Evolutionary conservation across 1,140 invertebrate genomes (phyloP), one percentile per base, ranked within the genome.

Genomic region (Drosophila mojavensis): DNA sequence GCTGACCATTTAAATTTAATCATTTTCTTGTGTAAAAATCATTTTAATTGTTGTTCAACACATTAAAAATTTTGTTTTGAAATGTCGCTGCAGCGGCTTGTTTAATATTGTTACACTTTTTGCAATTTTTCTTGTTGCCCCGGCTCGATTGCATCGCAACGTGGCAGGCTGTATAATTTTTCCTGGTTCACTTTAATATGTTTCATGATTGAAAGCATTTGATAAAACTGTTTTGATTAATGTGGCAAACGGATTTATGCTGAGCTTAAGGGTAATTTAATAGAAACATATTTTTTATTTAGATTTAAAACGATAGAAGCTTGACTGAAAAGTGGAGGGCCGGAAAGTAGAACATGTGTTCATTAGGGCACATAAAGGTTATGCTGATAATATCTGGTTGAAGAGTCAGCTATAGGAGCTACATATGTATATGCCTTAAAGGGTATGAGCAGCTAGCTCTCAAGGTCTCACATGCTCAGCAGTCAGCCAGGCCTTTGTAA

Each of bases 41-140:
- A 79, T 76, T 81, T 81, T 81, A 81, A 81, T 81, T 81, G 78
- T 75, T 81, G 78, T 78, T 78, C 66, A 81, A 81, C 71, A 70
- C 71, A 81, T 81, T 81, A 81, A 78, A 81, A 78, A 81, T 81
- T 81, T 81, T 78, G 78, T 78, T 80, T 50, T 7, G 33, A 53
- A 80, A 80, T 74, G 78, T 69, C 36, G 36, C 10, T 54, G 56
- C 60, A 61, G 71, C 41, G 47, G 47, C 55, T 28, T 26, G 26
- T 17, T n/a, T 75, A 63, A 63, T 63, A 47, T 50, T 65, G 59
- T 63, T 75, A 59, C 72, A 56, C 45, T 69, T 63, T 70, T 41
- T 30, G 20, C 43, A 58, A 56, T 39, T 75, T 53, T 70, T 30
- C 45, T 74, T 51, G 47, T 10, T 39, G 36, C 50, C 43, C 10